phyloP scores from a whole-genome alignment of 92 coral and sea anemone genomes.

The Siderastrea radians region DNA sequence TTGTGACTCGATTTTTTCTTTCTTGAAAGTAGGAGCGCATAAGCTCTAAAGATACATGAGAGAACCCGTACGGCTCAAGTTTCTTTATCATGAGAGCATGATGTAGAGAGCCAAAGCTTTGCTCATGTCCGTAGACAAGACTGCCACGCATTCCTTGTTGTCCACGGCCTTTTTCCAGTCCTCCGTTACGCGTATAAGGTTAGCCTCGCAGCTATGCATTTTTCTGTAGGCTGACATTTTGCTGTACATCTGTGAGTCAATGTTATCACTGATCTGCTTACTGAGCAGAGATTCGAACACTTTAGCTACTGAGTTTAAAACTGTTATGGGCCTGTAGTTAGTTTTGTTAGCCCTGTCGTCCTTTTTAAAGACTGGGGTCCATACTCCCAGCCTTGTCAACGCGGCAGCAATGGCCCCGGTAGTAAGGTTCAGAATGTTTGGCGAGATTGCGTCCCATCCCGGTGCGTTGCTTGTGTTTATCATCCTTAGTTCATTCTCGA shows the following conservation, averaged over 20 bases:
- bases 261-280: constrained; percentile 34
- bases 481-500: constrained; percentile 31
- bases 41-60: no score
- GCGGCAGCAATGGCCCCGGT: background rate
- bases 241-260: constrained; percentile 22
- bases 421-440: constrained; percentile 46
- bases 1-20: no score
- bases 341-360: constrained; percentile 30
- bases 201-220: constrained; percentile 66
- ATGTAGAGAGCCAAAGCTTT: no score
- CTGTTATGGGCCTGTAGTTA: constrained; percentile 70
- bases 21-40: no score
- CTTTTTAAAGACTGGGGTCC: constrained; percentile 56
- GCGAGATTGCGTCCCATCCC: constrained; percentile 63
- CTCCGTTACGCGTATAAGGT: constrained; percentile 48
- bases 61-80: no score
- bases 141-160: no score
- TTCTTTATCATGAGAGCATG: no score
- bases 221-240: constrained; percentile 67
- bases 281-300: constrained; percentile 56
- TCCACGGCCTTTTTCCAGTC: constrained; percentile 27
- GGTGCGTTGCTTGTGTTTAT: constrained; percentile 36
- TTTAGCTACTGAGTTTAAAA: constrained; percentile 47
- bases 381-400: background rate
- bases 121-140: no score